A percentile compares a stretch with the other conserved stretches of the same genome.
phyloP scores from a whole-genome alignment of 2,797 vertebrate genomes.

The Xiphophorus birchmanni region DNA sequence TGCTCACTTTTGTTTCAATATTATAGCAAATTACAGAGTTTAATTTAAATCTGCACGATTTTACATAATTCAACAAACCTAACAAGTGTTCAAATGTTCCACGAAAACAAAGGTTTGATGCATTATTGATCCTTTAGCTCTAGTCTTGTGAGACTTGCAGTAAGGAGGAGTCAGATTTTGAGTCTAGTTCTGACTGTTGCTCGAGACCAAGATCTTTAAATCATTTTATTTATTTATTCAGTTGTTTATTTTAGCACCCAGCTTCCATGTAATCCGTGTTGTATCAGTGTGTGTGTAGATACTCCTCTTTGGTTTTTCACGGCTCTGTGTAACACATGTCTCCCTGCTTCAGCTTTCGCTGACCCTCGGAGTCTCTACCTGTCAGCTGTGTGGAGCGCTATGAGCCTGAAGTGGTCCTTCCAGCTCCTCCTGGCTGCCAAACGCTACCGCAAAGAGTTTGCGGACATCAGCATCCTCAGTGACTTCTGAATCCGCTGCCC shows the following conservation, averaged over 20 bases:
- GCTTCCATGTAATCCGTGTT: background rate
- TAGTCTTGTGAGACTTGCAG: background rate
- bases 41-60: background rate
- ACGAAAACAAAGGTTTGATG: background rate
- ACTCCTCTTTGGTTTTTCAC: background rate
- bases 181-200: background rate
- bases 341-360: conserved; percentile 78
- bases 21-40: background rate
- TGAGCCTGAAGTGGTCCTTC: conserved; percentile 92
- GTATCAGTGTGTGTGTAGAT: background rate
- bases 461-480: conserved; percentile 95
- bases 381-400: conserved; percentile 92
- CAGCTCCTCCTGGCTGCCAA: conserved; percentile 85
- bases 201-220: background rate
- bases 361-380: conserved; percentile 90
- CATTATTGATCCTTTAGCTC: background rate
- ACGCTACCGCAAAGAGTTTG: conserved; percentile 92
- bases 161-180: background rate
- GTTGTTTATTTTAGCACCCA: background rate
- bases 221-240: background rate
- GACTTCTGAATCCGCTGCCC: conserved; percentile 84
- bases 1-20: background rate
- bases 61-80: background rate
- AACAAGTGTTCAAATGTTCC: background rate
- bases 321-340: background rate